A percentile compares a stretch with the other conserved stretches of the same genome.
These are phyloP conservation scores for Semicossyphus pulcher DNA, from an alignment of 2,113 vertebrate genomes.

Conservation along the genomic window DNA sequence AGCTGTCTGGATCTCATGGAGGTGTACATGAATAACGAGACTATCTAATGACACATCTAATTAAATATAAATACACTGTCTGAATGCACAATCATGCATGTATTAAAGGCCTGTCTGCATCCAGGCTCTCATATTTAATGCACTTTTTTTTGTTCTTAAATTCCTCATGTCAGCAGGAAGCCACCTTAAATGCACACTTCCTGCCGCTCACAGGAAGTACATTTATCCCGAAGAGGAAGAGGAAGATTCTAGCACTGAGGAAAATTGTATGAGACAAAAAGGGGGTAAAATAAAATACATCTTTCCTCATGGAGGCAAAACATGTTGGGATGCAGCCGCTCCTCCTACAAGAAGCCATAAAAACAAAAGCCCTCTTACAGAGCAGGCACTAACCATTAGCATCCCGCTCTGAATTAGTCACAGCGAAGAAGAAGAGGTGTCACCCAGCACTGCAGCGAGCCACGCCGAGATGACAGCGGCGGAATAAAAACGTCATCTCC, in stretches of 20 bases:
- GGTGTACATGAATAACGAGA: constrained; percentile 10
- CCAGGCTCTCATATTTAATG: constrained; percentile 19
- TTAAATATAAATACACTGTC: constrained; percentile 3
- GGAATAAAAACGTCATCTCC: constrained; percentile 60
- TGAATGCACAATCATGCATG: not conserved
- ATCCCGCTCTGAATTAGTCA: constrained; percentile 15
- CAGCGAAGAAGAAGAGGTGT: constrained; percentile 29
- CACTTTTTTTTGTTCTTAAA: constrained; percentile 45
- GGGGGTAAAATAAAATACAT: constrained; percentile 17
- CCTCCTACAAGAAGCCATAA: constrained; percentile 38
- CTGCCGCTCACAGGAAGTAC: constrained; percentile 59
- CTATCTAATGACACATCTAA: constrained; percentile 5
- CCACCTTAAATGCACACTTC: constrained; percentile 69
- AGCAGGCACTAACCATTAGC: constrained; percentile 34
- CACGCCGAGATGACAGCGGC: constrained; percentile 1
- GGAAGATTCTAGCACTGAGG: constrained; percentile 14
- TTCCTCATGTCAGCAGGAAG: constrained; percentile 60
- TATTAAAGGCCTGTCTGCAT: constrained; percentile 9
- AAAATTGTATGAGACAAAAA: constrained; percentile 7
- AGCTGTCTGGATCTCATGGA: not conserved
- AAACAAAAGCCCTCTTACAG: constrained; percentile 47
- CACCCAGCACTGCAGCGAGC: not conserved
- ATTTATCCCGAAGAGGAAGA: constrained; percentile 43
- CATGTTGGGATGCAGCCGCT: constrained; percentile 16
- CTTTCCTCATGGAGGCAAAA: constrained; percentile 63